Conservation (phyloP, 2,797 vertebrate genomes). For the Tokudaia muenninki region DNA sequence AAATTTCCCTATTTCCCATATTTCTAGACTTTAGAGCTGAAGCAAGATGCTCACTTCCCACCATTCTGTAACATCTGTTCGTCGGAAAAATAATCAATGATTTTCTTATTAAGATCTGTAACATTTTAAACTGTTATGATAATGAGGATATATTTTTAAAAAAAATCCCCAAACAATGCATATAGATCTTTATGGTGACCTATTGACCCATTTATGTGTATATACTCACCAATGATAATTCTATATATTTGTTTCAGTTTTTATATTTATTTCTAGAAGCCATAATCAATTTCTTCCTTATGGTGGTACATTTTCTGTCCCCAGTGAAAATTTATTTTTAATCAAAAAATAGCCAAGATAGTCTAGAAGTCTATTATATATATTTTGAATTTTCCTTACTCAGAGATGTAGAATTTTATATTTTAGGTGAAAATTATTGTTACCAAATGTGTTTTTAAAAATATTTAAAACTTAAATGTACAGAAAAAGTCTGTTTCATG, state of each 20-base stretch:
- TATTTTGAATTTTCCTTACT: background rate
- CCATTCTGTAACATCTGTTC: background rate
- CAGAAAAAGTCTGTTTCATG: background rate
- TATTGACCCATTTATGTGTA: rapidly evolving
- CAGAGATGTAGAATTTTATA: background rate
- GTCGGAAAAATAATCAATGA: background rate
- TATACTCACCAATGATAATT: rapidly evolving
- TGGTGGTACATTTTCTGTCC: background rate
- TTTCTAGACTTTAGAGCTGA: background rate
- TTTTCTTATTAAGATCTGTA: background rate
- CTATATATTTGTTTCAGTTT: background rate
- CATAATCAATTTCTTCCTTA: background rate
- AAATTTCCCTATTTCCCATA: background rate
- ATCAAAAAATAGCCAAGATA: background rate
- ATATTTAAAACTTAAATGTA: slow-evolving; percentile 37
- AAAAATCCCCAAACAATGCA: background rate
- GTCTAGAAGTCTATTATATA: background rate
- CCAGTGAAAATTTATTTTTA: background rate
- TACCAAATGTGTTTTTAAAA: background rate
- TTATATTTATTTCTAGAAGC: background rate
- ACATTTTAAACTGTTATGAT: background rate
- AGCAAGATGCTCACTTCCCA: background rate
- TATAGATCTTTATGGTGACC: background rate
- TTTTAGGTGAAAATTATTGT: background rate
- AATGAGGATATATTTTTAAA: background rate